Evolutionary conservation across 2,797 vertebrate genomes (phyloP), one percentile per base, ranked within the genome.

Genomic region (Rhinella marina): DNA sequence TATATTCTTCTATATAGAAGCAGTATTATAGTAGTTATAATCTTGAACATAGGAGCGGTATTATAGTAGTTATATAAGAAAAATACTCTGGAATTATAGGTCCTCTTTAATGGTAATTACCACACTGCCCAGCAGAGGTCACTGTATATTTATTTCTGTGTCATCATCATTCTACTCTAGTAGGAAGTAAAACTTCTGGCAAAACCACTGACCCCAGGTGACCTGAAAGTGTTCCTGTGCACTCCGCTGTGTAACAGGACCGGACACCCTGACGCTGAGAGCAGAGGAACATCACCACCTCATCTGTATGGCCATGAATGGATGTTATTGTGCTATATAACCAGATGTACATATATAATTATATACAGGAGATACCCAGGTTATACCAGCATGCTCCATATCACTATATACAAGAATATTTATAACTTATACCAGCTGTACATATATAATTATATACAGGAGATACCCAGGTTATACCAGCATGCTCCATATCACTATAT

Each of bases 101-200:
- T 41, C 41, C 17, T 66, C 64, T 62, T 11, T 32, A 41, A 4
- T 14, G 27, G 72, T 12, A 62, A 62, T 86, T 57, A 0, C 3
- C 48, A 5, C 19, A 7, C 0, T 62, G 32, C 0, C 79, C 93
- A 88, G 87, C 90, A 93, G 93, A 2, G 80, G 93, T 92, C 91
- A 85, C 91, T n/a, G 1, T 92, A 83, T 86, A 17, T 29, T 32
- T 7, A 21, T 25, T 27, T 16, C 29, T 61, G n/a, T 1, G 3
- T 81, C 27, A 7, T 2, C 19, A n/a, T 27, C 2, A 41, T 78
- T 61, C n/a, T 19, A 41, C 1, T 13, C 3, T 64, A 48, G 23
- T 81, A 81, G 79, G 79, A 81, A 80, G 57, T 81, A 23, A 62
- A 17, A 25, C 21, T 23, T 50, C 19, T 41, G 48, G 41, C 61